A percentile compares a stretch with the other conserved stretches of the same genome.
phyloP scores from a whole-genome alignment of 2,797 vertebrate species.

The Sebastes itinus region DNA sequence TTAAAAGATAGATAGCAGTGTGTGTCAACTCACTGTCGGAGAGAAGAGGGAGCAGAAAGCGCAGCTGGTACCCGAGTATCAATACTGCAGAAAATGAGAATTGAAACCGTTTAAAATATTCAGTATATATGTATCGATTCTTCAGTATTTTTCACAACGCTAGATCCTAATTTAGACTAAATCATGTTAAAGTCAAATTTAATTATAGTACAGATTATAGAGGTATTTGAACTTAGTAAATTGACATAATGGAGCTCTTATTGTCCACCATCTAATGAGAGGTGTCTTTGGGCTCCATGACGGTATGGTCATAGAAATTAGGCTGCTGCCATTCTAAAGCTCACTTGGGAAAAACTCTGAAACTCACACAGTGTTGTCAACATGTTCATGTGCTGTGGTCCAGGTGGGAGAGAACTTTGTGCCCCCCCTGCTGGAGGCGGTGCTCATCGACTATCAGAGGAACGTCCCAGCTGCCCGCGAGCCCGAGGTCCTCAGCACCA shows the following conservation, averaged over 20 bases:
- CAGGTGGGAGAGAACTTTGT: constrained; percentile 98
- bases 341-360: neutral
- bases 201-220: neutral
- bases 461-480: constrained; percentile 96
- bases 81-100: too few relatives aligned
- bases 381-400: neutral
- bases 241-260: too few relatives aligned
- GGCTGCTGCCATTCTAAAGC: too few relatives aligned
- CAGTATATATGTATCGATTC: too few relatives aligned
- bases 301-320: too few relatives aligned
- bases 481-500: constrained; percentile 98
- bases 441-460: constrained; percentile 98
- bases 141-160: too few relatives aligned
- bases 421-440: constrained; percentile 94
- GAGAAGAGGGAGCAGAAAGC: too few relatives aligned
- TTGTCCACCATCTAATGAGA: neutral
- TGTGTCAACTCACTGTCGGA: too few relatives aligned
- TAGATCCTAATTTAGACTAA: neutral
- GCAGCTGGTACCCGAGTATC: too few relatives aligned
- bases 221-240: neutral
- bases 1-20: too few relatives aligned
- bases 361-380: neutral
- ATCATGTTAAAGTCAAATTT: neutral
- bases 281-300: neutral
- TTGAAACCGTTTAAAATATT: too few relatives aligned